Evolutionary conservation across 2,113 vertebrate species (phyloP).

Genomic region (Alces alces): DNA sequence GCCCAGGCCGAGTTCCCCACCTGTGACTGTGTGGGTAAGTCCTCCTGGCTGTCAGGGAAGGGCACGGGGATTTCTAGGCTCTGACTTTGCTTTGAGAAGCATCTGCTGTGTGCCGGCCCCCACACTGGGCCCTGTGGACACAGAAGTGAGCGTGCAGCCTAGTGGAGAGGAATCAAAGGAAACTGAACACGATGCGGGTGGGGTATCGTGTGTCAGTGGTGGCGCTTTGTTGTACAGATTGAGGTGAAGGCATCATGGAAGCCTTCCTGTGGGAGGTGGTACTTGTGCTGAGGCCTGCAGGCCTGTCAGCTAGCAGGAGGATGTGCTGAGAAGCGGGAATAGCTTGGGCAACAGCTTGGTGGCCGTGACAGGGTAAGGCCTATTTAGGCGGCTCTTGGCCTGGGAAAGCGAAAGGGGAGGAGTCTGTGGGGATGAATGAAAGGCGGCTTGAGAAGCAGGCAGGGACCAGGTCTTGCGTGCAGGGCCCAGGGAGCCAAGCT

Average conservation of each 20-base stretch:
- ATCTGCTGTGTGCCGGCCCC: neutral
- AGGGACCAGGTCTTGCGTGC: neutral
- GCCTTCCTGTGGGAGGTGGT: neutral
- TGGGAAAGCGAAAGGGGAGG: neutral
- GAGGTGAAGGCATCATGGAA: neutral
- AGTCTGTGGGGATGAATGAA: neutral
- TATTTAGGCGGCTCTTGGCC: neutral
- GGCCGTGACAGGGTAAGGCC: neutral
- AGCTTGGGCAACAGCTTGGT: neutral
- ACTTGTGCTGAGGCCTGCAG: neutral
- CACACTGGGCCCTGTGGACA: neutral
- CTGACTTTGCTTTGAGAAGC: neutral
- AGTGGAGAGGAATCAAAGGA: neutral
- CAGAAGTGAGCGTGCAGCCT: neutral
- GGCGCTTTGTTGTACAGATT: accelerated
- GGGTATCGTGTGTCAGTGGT: accelerated
- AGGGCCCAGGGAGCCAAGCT: neutral
- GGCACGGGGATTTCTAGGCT: neutral
- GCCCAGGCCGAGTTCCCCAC: constrained; percentile 91
- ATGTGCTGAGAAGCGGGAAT: neutral
- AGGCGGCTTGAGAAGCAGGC: neutral
- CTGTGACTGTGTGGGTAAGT: constrained; percentile 96
- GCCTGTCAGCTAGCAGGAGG: neutral
- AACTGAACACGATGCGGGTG: accelerated
- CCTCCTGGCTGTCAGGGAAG: neutral